Conservation (phyloP, 2,797 vertebrate genomes). For the Eospalax fontanierii region DNA sequence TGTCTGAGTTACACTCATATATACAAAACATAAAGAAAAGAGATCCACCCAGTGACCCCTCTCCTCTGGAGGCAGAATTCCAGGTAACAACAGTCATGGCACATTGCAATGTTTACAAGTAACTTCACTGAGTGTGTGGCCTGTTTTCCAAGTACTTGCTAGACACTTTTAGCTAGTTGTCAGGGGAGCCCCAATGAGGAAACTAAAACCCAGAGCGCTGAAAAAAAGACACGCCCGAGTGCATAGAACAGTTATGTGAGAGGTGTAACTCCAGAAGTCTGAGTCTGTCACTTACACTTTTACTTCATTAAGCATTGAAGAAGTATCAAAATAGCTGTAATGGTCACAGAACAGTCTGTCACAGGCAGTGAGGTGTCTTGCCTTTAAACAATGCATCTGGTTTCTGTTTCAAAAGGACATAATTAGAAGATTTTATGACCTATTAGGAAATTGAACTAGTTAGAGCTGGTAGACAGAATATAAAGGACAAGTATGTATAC, state of each 20-base stretch:
- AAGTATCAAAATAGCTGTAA: not conserved
- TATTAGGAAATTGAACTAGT: slow-evolving; percentile 46
- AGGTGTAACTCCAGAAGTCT: not conserved
- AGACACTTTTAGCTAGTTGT: not conserved
- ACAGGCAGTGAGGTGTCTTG: not conserved
- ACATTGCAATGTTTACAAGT: not conserved
- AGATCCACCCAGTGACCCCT: slow-evolving; percentile 89
- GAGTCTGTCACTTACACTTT: not conserved
- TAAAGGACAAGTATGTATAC: not conserved
- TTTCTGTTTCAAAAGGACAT: slow-evolving; percentile 71
- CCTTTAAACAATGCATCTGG: slow-evolving; percentile 47
- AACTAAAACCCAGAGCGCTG: not conserved
- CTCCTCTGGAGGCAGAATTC: slow-evolving; percentile 94
- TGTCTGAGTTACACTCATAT: slow-evolving; percentile 93
- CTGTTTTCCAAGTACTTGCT: not conserved
- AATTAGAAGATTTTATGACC: slow-evolving; percentile 70
- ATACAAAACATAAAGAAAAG: slow-evolving; percentile 91
- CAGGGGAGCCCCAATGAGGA: not conserved
- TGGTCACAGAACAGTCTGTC: not conserved
- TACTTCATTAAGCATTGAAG: slow-evolving; percentile 26
- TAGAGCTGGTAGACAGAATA: slow-evolving; percentile 34
- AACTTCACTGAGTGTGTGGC: not conserved
- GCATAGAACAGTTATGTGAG: fast-evolving
- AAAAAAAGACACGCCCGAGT: not conserved
- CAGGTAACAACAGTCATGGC: slow-evolving; percentile 89